Base-by-base conservation (phyloP, 1,140 invertebrate species). In the Campoletis sonorensis region DNA sequence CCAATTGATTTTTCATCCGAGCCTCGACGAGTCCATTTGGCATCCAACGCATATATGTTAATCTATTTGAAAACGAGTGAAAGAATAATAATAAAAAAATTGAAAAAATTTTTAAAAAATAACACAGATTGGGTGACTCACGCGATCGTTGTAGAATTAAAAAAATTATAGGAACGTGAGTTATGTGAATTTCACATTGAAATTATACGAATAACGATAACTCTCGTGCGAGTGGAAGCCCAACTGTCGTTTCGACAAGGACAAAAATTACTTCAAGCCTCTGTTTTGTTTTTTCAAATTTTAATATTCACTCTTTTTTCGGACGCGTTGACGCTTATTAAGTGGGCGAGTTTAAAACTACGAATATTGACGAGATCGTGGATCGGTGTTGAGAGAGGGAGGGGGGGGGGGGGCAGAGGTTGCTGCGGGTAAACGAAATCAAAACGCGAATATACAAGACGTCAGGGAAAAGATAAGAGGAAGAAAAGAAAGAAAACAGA, bases 401-500 rank as follows among this genome's bases (percentile, higher is more conserved):
- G 13, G 13, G 40, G 40, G n/a, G n/a, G n/a, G n/a, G n/a, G n/a
- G n/a, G n/a, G n/a, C n/a, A n/a, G n/a, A n/a, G 2, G 40, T 10
- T 45, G 40, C 40, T 45, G 8, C 40, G 40, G 40, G 40, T 45
- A 45, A 45, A 45, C 40, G 40, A 45, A 45, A 45, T 45, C 40
- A 45, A 45, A 45, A 45, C 40, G 5, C 40, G 40, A 45, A 13
- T 45, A 45, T 8, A 45, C 40, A 45, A 45, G 40, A n/a, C 75
- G 37, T 68, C 26, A 13, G 79, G 54, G 71, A 79, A 58, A 54
- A 73, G 27, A 61, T 16, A 1, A 18, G 7, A 27, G 8, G 54
- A 45, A 72, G n/a, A 51, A 73, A 15, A 72, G 71, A 37, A 70
- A 77, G 77, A 68, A 40, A 80, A 77, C 21, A 7, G 40, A 5